Base-by-base conservation (phyloP, 2,888 invertebrate species). In the Cerceris rybyensis region DNA sequence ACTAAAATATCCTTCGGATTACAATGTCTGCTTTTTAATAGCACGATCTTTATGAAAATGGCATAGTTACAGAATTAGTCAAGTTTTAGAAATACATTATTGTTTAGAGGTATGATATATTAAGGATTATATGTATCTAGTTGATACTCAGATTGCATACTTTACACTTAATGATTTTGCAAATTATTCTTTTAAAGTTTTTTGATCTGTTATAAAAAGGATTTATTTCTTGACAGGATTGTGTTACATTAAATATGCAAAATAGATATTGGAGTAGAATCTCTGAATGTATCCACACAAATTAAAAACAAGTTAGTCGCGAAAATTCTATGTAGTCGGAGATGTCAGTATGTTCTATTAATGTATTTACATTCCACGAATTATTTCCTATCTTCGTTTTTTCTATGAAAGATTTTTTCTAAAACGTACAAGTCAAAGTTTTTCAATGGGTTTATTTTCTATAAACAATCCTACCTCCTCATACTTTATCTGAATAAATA, bases 291-390 rank as follows among this genome's bases (percentile, higher is more conserved):
- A 9, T 54, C 16, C 13, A 39, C 64, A n/a, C 14, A 59, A 63
- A 60, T n/a, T 70, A 6, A 0, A 55, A 55, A 65, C 8, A 54
- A 55, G 5, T 43, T 46, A 28, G 8, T 16, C 46, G 28, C 13
- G 13, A 11, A 65, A 16, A n/a, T 70, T 79, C 64, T 49, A 54
- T 65, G n/a, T 55, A 80, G 87, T 87, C 87, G 87, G 85, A 74
- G 87, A 87, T 87, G 87, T 87, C 87, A 86, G 87, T 86, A 61
- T 49, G 13, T 80, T 79, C 39, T 70, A 80, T 78, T 79, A 43
- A 69, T 64, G 75, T 65, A 42, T 70, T 84, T 81, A 59, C 77
- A 73, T 70, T 84, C 76, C 57, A 69, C 43, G 14, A 78, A 78
- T 59, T 74, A 73, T 78, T 81, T 63, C 75, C 81, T 82, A 60